These are phyloP conservation scores for Eptatretus burgeri DNA, from an alignment of 2,113 vertebrate genomes.

Conservation along the genomic window DNA sequence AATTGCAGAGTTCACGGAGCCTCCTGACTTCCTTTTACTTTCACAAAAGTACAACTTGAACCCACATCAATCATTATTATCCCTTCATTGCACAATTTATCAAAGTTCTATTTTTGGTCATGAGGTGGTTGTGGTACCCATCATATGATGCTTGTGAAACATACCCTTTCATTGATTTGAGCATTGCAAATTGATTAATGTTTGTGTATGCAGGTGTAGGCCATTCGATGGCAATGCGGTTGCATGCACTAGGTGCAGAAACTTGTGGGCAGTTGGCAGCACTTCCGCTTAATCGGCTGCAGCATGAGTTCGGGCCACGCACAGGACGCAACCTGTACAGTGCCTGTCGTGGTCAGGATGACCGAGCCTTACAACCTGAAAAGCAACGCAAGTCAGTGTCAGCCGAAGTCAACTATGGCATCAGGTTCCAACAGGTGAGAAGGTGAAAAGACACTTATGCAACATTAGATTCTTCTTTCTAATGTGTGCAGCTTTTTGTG, in stretches of 20 bases:
- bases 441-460: neutral
- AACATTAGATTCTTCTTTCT: too few species aligned
- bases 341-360: conserved; percentile 73
- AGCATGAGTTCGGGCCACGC: conserved; percentile 73
- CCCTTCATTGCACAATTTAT: too few species aligned
- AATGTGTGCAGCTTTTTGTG: too few species aligned
- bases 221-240: conserved; percentile 47
- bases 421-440: conserved; percentile 60
- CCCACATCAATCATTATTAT: too few species aligned
- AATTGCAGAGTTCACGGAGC: too few species aligned
- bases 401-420: conserved; percentile 95
- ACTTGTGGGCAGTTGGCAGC: conserved; percentile 71
- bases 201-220: conserved; percentile 38
- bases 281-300: conserved; percentile 50
- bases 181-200: too few species aligned
- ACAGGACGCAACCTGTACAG: conserved; percentile 75
- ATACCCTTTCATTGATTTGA: too few species aligned
- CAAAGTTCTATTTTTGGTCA: too few species aligned
- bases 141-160: too few species aligned
- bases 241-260: conserved; percentile 42
- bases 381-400: conserved; percentile 86
- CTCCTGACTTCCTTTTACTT: too few species aligned
- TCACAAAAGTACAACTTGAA: too few species aligned
- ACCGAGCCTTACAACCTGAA: conserved; percentile 56
- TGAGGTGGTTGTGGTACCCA: too few species aligned